phyloP scores from a whole-genome alignment of 2,888 invertebrate species.

The Galeruca laticollis region DNA sequence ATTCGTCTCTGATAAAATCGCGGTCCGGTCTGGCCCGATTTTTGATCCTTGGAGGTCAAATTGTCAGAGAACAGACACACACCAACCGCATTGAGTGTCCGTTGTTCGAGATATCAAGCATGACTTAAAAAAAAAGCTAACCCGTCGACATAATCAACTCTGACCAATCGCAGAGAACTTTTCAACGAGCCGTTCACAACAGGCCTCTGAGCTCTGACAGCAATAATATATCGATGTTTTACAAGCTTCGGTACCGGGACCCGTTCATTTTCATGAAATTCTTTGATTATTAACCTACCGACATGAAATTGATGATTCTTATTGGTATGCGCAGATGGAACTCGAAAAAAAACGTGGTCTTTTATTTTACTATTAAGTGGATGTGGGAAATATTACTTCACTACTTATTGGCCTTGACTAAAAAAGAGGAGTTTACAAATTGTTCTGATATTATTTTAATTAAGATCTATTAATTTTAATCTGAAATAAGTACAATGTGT shows the following conservation, averaged over 20 bases:
- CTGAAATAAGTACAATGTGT: too few relatives aligned
- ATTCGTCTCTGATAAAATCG: not conserved
- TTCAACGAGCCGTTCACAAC: conserved; percentile 58
- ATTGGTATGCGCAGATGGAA: conserved; percentile 36
- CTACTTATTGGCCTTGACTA: not conserved
- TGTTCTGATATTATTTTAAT: too few relatives aligned
- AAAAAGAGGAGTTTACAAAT: not conserved
- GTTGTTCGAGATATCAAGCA: conserved; percentile 65
- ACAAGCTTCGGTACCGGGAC: conserved; percentile 24
- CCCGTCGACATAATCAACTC: conserved; percentile 67
- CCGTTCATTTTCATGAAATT: conserved; percentile 29
- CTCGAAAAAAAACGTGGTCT: conserved; percentile 5
- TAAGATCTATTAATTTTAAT: too few relatives aligned
- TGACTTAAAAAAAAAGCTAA: conserved; percentile 65
- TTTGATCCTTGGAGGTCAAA: conserved; percentile 44
- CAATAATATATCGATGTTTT: conserved; percentile 42
- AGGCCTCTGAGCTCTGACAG: conserved; percentile 45
- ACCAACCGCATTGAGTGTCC: conserved; percentile 10
- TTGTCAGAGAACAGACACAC: conserved; percentile 14
- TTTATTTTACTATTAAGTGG: conserved; percentile 7
- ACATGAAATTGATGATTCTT: conserved; percentile 26
- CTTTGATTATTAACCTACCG: conserved; percentile 31
- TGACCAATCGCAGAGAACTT: conserved; percentile 66
- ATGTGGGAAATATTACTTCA: conserved; percentile 1
- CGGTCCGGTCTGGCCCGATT: not conserved